These are phyloP conservation scores for Sturnus vulgaris DNA, from an alignment of 2,113 vertebrate genomes.

Conservation along the genomic window DNA sequence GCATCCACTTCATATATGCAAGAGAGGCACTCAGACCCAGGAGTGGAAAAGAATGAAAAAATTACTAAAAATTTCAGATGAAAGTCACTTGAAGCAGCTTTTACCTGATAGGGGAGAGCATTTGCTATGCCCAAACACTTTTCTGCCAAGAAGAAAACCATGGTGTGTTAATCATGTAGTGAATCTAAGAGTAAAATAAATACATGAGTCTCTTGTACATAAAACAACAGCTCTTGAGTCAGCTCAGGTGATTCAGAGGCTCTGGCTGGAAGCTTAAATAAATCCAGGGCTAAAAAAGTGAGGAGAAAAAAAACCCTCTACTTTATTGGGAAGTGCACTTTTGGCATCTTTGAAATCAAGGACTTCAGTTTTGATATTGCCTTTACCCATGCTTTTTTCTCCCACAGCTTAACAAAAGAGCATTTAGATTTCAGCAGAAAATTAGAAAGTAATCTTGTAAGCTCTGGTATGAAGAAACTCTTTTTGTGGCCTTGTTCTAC, in stretches of 20 bases:
- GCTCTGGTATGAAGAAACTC: not conserved
- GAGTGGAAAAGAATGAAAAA: not conserved
- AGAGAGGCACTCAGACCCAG: not conserved
- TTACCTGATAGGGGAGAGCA: not conserved
- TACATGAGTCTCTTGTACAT: not conserved
- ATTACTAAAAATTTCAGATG: not conserved
- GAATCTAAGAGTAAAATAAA: not conserved
- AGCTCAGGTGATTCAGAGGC: not conserved
- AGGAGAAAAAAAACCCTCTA: not conserved
- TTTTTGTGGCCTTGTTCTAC: not conserved
- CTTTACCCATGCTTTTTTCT: not conserved
- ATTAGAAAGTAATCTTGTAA: not conserved
- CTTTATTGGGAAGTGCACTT: not conserved
- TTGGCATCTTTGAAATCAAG: not conserved
- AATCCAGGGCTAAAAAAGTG: not conserved
- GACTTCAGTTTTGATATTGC: not conserved
- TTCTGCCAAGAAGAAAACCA: not conserved
- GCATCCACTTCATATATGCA: not conserved
- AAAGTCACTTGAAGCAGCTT: not conserved
- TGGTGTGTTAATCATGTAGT: accelerated
- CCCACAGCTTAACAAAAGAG: not conserved
- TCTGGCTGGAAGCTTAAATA: not conserved
- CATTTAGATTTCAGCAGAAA: not conserved
- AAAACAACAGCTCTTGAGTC: not conserved
- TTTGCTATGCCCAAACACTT: not conserved